phyloP scores from a whole-genome alignment of 2,113 vertebrate species.

The Brachirus orientalis region DNA sequence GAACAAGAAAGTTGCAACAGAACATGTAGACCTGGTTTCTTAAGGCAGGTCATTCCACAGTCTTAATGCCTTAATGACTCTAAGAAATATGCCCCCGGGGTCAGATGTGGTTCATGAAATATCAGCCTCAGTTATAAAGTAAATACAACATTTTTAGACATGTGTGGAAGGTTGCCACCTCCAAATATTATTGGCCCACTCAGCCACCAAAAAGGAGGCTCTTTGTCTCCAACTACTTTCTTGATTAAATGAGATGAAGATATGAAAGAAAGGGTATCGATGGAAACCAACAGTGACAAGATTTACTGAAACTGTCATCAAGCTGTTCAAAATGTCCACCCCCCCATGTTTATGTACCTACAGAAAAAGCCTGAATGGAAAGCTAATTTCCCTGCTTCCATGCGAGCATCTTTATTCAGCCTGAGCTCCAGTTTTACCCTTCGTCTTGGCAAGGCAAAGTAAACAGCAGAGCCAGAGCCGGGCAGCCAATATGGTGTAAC shows the following conservation, averaged over 20 bases:
- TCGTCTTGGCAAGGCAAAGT: conserved; percentile 60
- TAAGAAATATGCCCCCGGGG: no score
- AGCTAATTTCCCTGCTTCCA: conserved; percentile 40
- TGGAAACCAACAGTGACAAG: conserved; percentile 1
- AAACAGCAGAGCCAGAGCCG: conserved; percentile 64
- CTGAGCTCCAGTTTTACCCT: conserved; percentile 66
- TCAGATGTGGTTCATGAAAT: no score
- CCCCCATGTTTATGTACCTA: conserved; percentile 23
- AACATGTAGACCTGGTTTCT: no score
- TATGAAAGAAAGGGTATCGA: not conserved
- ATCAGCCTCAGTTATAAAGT: no score
- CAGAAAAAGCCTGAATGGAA: conserved; percentile 29
- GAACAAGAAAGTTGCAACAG: no score
- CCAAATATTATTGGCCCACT: no score
- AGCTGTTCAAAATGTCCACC: conserved; percentile 27
- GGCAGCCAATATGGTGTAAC: conserved; percentile 74
- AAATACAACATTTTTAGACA: no score
- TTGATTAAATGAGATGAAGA: conserved; percentile 1
- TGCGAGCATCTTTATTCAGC: conserved; percentile 60
- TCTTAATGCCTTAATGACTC: no score
- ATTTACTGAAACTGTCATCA: conserved; percentile 24
- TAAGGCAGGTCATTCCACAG: no score
- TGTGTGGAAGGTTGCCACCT: no score
- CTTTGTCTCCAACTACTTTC: no score
- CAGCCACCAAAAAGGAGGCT: no score